Percentiles rank a stretch among this genome's conserved stretches.
These are phyloP conservation scores for Okapia johnstoni DNA, from an alignment of 2,113 vertebrate genomes.

Conservation along the genomic window DNA sequence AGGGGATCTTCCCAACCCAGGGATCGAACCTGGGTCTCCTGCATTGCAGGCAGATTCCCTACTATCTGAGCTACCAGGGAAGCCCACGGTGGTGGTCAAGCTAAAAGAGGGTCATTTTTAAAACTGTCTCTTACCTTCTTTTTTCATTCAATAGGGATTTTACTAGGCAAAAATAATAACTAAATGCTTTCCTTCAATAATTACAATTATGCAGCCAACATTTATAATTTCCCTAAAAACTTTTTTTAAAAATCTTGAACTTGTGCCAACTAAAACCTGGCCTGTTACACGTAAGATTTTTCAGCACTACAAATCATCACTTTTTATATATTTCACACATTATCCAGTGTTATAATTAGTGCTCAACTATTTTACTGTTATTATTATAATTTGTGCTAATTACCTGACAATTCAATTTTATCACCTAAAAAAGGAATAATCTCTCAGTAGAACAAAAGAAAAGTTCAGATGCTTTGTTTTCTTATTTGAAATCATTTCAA, in stretches of 20 bases:
- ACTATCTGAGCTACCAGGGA: neutral
- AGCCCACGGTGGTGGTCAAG: neutral
- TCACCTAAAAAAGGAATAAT: neutral
- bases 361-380: slow-evolving; percentile 7
- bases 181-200: neutral
- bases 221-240: neutral
- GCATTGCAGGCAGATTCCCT: neutral
- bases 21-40: neutral
- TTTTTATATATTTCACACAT: slow-evolving; percentile 19
- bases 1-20: neutral
- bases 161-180: neutral
- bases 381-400: slow-evolving; percentile 47
- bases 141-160: neutral
- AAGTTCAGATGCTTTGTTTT: neutral
- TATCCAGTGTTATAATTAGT: slow-evolving; percentile 33
- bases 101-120: neutral
- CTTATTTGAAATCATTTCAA: neutral
- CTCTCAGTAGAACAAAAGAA: slow-evolving; percentile 4
- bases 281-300: neutral
- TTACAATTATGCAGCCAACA: neutral
- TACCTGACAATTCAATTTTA: slow-evolving; percentile 49
- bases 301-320: neutral
- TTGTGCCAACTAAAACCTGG: neutral
- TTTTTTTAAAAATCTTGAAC: neutral
- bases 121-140: neutral